A percentile compares a stretch with the other conserved stretches of the same genome.
Evolutionary conservation across 2,113 vertebrate genomes (phyloP).

Genomic region (Fregata magnificens): DNA sequence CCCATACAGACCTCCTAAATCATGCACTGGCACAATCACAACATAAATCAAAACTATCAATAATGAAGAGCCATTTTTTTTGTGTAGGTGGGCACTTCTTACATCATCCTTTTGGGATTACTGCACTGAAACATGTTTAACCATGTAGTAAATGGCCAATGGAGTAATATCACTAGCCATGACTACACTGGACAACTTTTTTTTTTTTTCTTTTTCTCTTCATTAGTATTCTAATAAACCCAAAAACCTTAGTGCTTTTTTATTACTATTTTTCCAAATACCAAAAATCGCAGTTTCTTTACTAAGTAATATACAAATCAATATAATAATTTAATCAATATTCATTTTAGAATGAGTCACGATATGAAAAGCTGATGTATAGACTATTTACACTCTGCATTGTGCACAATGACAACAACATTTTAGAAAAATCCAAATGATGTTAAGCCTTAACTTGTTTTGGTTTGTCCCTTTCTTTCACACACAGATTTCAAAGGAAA

Average conservation of each 20-base stretch:
- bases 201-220: background rate
- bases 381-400: background rate
- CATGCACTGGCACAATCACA: background rate
- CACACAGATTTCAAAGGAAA: background rate
- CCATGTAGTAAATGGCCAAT: background rate
- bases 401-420: background rate
- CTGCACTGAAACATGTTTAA: background rate
- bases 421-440: background rate
- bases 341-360: background rate
- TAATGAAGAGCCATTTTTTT: background rate
- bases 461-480: background rate
- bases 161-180: background rate
- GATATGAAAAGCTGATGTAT: background rate
- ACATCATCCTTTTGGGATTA: background rate
- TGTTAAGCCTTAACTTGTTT: background rate
- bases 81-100: constrained; percentile 8
- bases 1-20: background rate
- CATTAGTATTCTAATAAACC: background rate
- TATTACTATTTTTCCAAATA: background rate
- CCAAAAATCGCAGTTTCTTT: background rate
- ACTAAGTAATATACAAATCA: background rate
- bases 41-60: constrained; percentile 46
- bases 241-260: background rate
- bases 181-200: background rate
- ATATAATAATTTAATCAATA: background rate